A percentile compares a stretch with the other conserved stretches of the same genome.
Conservation (phyloP, 2,888 invertebrate genomes). For the Cephus pygmeus region DNA sequence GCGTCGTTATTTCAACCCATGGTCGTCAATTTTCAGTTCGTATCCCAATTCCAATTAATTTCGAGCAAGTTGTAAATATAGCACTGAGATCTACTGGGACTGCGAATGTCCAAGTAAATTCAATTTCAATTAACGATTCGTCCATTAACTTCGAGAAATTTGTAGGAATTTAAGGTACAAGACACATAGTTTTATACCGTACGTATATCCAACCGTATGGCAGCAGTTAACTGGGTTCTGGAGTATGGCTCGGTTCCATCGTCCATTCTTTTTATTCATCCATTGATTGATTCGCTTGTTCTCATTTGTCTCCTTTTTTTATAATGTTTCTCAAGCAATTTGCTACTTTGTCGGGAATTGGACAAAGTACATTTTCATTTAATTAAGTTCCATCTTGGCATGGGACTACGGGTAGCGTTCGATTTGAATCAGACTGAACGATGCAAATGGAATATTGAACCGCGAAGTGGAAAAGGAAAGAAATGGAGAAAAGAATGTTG, state of each 20-base stretch:
- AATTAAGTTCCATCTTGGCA: background rate
- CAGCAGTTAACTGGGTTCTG: background rate
- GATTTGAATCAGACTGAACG: background rate
- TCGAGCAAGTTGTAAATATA: background rate
- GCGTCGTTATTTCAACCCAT: background rate
- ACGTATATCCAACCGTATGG: background rate
- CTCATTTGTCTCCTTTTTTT: background rate
- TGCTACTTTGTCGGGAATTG: background rate
- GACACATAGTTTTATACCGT: background rate
- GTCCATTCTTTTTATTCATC: background rate
- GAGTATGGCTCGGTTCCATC: background rate
- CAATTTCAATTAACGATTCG: background rate
- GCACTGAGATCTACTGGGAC: background rate
- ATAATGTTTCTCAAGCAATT: background rate
- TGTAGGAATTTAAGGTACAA: background rate
- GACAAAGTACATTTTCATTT: background rate
- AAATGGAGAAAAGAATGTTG: background rate
- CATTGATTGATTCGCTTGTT: background rate
- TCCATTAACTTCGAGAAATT: background rate
- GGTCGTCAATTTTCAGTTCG: no score
- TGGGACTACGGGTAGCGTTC: background rate
- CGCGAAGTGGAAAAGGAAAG: background rate
- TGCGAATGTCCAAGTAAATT: background rate
- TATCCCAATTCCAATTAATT: background rate
- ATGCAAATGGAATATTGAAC: background rate